These are phyloP conservation scores for Diaprepes abbreviatus DNA, from an alignment of 2,888 invertebrate species.

Conservation along the genomic window DNA sequence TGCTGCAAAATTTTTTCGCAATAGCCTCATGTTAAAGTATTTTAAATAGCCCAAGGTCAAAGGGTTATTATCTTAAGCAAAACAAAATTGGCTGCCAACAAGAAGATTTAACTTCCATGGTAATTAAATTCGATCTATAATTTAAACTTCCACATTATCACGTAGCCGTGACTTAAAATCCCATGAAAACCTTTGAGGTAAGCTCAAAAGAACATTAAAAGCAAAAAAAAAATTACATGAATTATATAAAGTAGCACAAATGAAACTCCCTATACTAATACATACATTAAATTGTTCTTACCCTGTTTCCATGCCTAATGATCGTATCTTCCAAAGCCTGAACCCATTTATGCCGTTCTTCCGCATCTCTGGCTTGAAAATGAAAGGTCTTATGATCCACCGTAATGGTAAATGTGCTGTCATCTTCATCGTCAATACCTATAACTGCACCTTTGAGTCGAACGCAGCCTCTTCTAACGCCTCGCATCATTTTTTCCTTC, in stretches of 20 bases:
- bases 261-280: too few species aligned
- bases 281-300: too few species aligned
- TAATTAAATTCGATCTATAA: too few species aligned
- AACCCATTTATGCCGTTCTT: slow-evolving; percentile 97
- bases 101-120: too few species aligned
- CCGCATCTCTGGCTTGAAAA: slow-evolving; percentile 96
- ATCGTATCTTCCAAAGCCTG: slow-evolving; percentile 95
- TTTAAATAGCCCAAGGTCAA: too few species aligned
- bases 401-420: slow-evolving; percentile 98
- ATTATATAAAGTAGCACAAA: background rate
- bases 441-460: slow-evolving; percentile 97
- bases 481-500: slow-evolving; percentile 98
- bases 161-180: too few species aligned
- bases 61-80: too few species aligned
- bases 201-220: background rate
- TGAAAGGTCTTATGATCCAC: slow-evolving; percentile 99
- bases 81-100: too few species aligned
- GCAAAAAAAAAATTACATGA: background rate
- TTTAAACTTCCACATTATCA: too few species aligned
- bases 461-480: slow-evolving; percentile 96
- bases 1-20: too few species aligned
- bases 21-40: too few species aligned
- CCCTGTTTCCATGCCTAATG: slow-evolving; percentile 81
- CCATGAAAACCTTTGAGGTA: too few species aligned
- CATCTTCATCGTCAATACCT: slow-evolving; percentile 99